A percentile compares a stretch with the other conserved stretches of the same genome.
phyloP scores from a whole-genome alignment of 2,888 invertebrate genomes.

The Marronus borbonicus region DNA sequence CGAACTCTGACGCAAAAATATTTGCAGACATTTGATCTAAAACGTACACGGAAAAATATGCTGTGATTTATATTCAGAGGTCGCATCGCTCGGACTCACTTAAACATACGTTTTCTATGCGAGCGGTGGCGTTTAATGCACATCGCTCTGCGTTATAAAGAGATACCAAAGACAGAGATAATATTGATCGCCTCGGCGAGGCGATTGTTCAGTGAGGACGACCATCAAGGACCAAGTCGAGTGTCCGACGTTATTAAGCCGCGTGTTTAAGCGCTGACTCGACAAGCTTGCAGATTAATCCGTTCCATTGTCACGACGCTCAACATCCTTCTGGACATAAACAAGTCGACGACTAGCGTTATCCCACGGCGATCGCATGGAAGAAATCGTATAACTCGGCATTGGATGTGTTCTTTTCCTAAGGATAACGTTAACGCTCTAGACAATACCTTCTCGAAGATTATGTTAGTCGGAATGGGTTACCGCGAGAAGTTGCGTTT shows the following conservation, averaged over 20 bases:
- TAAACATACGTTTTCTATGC: constrained; percentile 42
- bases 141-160: constrained; percentile 40
- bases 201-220: neutral
- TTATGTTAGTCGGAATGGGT: too few species aligned
- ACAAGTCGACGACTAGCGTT: constrained; percentile 42
- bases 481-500: too few species aligned
- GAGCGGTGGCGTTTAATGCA: constrained; percentile 32
- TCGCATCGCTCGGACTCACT: constrained; percentile 24
- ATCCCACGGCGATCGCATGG: constrained; percentile 20
- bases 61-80: constrained; percentile 40
- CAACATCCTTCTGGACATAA: constrained; percentile 50
- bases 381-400: constrained; percentile 1
- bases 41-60: constrained; percentile 19
- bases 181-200: constrained; percentile 46
- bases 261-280: constrained; percentile 56
- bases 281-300: constrained; percentile 56
- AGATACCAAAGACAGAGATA: constrained; percentile 47
- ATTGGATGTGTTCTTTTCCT: constrained; percentile 6
- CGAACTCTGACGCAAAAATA: constrained; percentile 17
- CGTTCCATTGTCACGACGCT: constrained; percentile 55
- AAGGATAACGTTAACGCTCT: too few species aligned
- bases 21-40: neutral
- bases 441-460: too few species aligned
- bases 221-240: constrained; percentile 32
- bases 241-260: constrained; percentile 56